Base-by-base conservation (phyloP, 2,888 invertebrate genomes). In the Lasioglossum vierecki region DNA sequence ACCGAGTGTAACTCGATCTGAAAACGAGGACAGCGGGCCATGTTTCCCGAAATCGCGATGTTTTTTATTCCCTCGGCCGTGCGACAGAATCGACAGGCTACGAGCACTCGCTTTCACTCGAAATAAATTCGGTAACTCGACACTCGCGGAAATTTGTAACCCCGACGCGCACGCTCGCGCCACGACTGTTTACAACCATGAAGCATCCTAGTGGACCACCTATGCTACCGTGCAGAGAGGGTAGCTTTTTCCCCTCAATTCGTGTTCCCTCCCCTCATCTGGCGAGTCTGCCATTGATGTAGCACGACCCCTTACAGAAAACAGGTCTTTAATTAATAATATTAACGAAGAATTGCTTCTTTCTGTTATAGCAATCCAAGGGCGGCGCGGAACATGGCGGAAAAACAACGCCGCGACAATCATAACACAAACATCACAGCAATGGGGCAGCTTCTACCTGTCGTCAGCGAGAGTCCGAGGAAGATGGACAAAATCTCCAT, bases 401-500 rank as follows among this genome's bases (percentile, higher is more conserved):
- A 99, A 95, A 99, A 99, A 95, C 97, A 98, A 95, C 97, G 99
- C 57, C 96, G 99, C 82, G 98, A 98, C 95, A 98, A 98, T 94
- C 96, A 99, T 91, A 99, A 99, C 95, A 96, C 97, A 49, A 97
- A 97, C 94, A 98, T 99, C 92, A 96, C 96, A 83, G 97, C 98
- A 94, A 96, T 99, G 94, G 97, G 98, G 88, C 96, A 97, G 72
- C 96, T 98, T 92, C 97, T 99, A 88, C 98, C 98, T n/a, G 97
- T 98, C 95, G 97, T 98, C 81, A 96, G 97, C 71, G 97, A 97
- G 93, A 97, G 98, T 87, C 97, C 97, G 76, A 97, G 98, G 90
- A 97, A 98, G 93, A 97, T 98, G 93, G 99, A 99, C 95, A 99
- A 99, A 95, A 98, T 98, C 41, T 98, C 98, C 89, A 97, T 99